These are phyloP conservation scores for Scomber japonicus DNA, from an alignment of 2,113 vertebrate genomes.

Conservation along the genomic window DNA sequence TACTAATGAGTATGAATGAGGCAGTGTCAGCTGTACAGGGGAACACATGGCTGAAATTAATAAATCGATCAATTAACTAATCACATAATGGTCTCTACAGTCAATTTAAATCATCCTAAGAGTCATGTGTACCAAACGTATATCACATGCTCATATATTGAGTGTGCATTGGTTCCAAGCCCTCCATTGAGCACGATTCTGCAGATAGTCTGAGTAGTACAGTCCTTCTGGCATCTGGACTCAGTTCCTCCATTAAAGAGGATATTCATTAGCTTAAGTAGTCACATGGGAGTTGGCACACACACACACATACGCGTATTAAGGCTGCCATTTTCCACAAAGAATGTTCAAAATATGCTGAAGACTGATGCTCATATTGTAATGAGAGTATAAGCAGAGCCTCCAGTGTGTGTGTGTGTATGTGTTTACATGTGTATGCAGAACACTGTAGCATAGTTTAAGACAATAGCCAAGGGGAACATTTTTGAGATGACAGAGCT, in stretches of 20 bases:
- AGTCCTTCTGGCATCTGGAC: slow-evolving; percentile 58
- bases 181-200: slow-evolving; percentile 36
- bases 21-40: neutral
- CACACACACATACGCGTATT: neutral
- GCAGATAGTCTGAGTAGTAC: slow-evolving; percentile 38
- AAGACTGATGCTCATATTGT: slow-evolving; percentile 36
- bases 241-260: slow-evolving; percentile 62
- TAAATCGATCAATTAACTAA: neutral
- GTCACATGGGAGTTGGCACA: slow-evolving; percentile 56
- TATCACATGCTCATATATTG: slow-evolving; percentile 10
- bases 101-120: slow-evolving; percentile 1
- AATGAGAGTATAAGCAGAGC: slow-evolving; percentile 23
- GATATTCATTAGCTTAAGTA: slow-evolving; percentile 78
- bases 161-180: neutral
- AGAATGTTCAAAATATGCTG: slow-evolving; percentile 50
- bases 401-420: slow-evolving; percentile 15
- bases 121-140: neutral
- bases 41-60: neutral
- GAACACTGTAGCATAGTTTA: neutral
- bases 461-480: slow-evolving; percentile 37
- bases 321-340: slow-evolving; percentile 50
- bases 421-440: slow-evolving; percentile 5
- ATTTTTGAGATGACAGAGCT: slow-evolving; percentile 62
- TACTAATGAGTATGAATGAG: neutral
- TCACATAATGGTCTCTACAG: neutral